A percentile compares a stretch with the other conserved stretches of the same genome.
Evolutionary conservation across 2,888 invertebrate species (phyloP).

Genomic region (Cheilosia vulpina): DNA sequence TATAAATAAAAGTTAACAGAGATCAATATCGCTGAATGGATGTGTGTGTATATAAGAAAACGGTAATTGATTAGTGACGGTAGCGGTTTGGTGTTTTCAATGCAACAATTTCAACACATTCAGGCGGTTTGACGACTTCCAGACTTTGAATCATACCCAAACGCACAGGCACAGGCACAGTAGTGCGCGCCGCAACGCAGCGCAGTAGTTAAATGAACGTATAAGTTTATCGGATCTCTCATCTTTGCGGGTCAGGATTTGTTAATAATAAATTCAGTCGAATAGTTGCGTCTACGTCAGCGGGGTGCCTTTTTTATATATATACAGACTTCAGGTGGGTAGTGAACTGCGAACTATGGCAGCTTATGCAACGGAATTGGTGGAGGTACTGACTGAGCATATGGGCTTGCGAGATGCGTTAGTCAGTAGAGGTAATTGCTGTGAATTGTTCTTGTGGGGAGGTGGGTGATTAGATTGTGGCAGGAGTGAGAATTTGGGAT

Average conservation of each 20-base stretch:
- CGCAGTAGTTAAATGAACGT: constrained; percentile 35
- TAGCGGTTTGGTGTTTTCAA: constrained; percentile 31
- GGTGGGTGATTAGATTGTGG: too few species aligned
- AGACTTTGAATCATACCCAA: constrained; percentile 62
- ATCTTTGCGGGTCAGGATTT: constrained; percentile 73
- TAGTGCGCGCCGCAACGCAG: background rate
- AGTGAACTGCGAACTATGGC: constrained; percentile 40
- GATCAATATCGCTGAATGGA: constrained; percentile 64
- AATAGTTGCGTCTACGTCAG: constrained; percentile 67
- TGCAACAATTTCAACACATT: constrained; percentile 67
- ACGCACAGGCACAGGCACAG: constrained; percentile 12
- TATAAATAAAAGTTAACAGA: constrained; percentile 68
- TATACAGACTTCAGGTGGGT: constrained; percentile 35
- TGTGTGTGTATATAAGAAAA: constrained; percentile 47
- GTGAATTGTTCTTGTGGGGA: background rate
- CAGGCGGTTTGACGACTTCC: constrained; percentile 55
- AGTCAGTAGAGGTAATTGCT: constrained; percentile 7
- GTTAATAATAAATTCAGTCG: constrained; percentile 60
- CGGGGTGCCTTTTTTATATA: constrained; percentile 54
- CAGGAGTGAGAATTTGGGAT: too few species aligned
- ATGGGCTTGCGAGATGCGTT: background rate
- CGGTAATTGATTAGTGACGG: constrained; percentile 65
- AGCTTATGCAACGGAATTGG: constrained; percentile 59
- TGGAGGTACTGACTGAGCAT: background rate
- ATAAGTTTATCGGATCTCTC: constrained; percentile 63